Percentiles rank a stretch among this genome's conserved stretches.
phyloP scores from a whole-genome alignment of 2,797 vertebrate species.

The Bucorvus abyssinicus region DNA sequence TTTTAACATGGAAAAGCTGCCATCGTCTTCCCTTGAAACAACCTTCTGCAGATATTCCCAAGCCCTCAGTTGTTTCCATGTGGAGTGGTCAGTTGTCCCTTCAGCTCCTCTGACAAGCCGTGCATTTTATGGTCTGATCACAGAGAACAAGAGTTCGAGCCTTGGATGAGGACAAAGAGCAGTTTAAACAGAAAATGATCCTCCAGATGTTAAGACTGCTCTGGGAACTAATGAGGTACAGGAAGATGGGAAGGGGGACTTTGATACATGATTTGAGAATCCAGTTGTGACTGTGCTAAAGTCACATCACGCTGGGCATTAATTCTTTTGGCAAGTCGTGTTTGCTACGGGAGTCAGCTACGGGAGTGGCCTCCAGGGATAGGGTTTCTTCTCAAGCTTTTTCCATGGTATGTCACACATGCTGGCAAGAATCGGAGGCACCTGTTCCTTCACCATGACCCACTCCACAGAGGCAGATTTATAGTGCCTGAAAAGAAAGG shows the following conservation, averaged over 20 bases:
- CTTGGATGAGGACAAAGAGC: background rate
- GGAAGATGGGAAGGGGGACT: background rate
- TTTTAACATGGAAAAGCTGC: background rate
- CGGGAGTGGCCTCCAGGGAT: background rate
- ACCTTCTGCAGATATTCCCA: background rate
- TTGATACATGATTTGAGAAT: background rate
- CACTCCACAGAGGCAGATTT: background rate
- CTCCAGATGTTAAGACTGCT: background rate
- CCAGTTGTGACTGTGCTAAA: background rate
- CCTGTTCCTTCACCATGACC: background rate
- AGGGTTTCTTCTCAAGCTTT: constrained; percentile 10
- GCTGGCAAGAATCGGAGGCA: constrained; percentile 24
- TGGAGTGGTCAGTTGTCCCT: background rate
- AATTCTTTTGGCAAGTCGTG: background rate
- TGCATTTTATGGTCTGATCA: fast-evolving
- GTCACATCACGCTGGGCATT: background rate
- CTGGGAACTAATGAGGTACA: background rate
- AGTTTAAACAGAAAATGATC: background rate
- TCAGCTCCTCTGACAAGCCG: background rate
- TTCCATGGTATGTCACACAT: background rate
- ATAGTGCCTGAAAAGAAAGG: background rate
- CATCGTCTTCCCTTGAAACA: background rate
- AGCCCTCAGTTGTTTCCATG: background rate
- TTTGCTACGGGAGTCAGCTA: background rate
- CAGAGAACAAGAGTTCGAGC: background rate